phyloP scores from a whole-genome alignment of 2,113 vertebrate genomes.

The Calypte anna region DNA sequence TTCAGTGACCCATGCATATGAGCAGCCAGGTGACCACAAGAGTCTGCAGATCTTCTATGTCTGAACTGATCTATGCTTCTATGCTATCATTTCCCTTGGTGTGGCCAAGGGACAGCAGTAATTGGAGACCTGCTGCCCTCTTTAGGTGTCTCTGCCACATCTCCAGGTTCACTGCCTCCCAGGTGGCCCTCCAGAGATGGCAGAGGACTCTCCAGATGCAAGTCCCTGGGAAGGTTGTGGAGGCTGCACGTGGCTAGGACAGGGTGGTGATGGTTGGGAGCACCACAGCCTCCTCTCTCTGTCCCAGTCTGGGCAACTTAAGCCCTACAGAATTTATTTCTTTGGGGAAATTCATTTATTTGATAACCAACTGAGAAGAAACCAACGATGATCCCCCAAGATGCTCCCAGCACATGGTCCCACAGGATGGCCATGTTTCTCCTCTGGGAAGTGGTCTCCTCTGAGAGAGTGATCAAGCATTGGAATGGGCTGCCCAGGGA shows the following conservation, averaged over 20 bases:
- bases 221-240: rapidly evolving
- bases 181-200: rapidly evolving
- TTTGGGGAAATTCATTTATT: not conserved
- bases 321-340: not conserved
- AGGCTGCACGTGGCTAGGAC: not conserved
- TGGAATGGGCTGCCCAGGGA: too few relatives aligned
- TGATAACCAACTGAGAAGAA: not conserved
- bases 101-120: not conserved
- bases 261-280: not conserved
- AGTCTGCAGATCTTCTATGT: not conserved
- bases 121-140: constrained; percentile 57
- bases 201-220: not conserved
- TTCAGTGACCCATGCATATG: not conserved
- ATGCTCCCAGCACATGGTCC: not conserved
- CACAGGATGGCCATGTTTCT: not conserved
- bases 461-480: too few relatives aligned
- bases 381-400: not conserved
- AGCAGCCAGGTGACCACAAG: not conserved
- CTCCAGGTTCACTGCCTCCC: not conserved
- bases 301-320: not conserved
- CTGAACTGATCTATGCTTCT: rapidly evolving
- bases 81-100: not conserved
- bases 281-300: not conserved
- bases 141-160: not conserved
- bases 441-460: not conserved